These are phyloP conservation scores for Jaculus jaculus DNA, from an alignment of 2,113 vertebrate genomes.

Conservation along the genomic window DNA sequence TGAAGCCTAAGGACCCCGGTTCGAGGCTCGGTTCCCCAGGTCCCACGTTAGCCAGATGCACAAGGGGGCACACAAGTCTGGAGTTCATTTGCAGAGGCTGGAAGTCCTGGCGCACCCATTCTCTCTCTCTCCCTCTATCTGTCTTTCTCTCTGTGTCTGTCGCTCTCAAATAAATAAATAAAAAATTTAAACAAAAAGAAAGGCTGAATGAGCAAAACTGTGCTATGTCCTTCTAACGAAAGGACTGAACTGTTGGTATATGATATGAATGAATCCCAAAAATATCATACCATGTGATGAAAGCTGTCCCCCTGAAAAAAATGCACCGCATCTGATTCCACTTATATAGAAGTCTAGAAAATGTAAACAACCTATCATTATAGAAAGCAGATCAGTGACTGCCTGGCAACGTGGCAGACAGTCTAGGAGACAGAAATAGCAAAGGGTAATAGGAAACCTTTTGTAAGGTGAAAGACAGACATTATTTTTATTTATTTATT, in stretches of 20 bases:
- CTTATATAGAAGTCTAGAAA: background rate
- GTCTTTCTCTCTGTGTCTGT: too few relatives aligned
- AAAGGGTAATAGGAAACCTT: background rate
- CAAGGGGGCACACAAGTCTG: too few relatives aligned
- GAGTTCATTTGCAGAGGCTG: too few relatives aligned
- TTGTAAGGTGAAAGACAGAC: too few relatives aligned
- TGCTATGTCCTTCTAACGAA: background rate
- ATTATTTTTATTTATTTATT: too few relatives aligned
- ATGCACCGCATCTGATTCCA: background rate
- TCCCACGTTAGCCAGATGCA: too few relatives aligned
- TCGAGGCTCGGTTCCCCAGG: too few relatives aligned
- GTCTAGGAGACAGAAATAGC: background rate
- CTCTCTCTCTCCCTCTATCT: too few relatives aligned
- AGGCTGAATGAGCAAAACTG: background rate
- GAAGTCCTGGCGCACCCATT: too few relatives aligned
- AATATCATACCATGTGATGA: background rate
- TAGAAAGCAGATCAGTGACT: background rate
- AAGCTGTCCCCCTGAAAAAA: background rate
- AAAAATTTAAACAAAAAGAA: too few relatives aligned
- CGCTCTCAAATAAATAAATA: too few relatives aligned
- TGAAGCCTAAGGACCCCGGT: too few relatives aligned
- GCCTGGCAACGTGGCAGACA: background rate
- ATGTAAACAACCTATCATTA: background rate
- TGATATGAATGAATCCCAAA: background rate
- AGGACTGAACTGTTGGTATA: background rate